A percentile compares a stretch with the other conserved stretches of the same genome.
Conservation (phyloP, 37 sponge, comb jelly and placozoan genomes). For the Hexactinellida sp. region DNA sequence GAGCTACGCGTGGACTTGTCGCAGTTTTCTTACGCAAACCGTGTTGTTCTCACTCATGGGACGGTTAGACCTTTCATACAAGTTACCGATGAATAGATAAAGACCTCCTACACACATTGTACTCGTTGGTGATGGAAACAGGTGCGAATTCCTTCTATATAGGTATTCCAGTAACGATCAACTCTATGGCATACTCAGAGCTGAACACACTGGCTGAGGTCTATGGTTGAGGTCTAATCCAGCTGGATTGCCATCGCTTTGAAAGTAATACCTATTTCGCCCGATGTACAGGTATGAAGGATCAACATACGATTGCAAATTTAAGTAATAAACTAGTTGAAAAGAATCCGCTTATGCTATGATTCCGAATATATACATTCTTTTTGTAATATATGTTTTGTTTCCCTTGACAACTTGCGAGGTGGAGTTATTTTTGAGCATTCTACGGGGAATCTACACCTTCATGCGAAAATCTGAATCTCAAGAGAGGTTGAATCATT, state of each 20-base stretch:
- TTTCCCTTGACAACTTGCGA: not conserved
- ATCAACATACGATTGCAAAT: not conserved
- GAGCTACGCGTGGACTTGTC: too few relatives aligned
- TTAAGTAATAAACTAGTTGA: not conserved
- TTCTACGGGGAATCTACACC: not conserved
- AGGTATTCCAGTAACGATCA: too few relatives aligned
- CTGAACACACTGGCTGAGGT: not conserved
- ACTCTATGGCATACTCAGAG: not conserved
- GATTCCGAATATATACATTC: too few relatives aligned
- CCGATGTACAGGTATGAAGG: too few relatives aligned
- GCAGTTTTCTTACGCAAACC: too few relatives aligned
- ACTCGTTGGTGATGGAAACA: too few relatives aligned
- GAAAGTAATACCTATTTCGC: not conserved
- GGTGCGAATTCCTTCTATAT: not conserved
- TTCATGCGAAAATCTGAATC: not conserved
- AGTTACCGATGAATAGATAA: too few relatives aligned
- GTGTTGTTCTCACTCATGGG: too few relatives aligned
- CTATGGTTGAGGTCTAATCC: not conserved
- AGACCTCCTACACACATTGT: too few relatives aligned
- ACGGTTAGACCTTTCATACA: too few relatives aligned
- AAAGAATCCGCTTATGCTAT: not conserved
- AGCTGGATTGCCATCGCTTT: not conserved
- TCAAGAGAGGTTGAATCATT: not conserved
- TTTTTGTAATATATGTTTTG: not conserved
- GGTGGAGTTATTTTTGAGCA: not conserved